phyloP scores from a whole-genome alignment of 2,113 vertebrate genomes.

The Piaya cayana region DNA sequence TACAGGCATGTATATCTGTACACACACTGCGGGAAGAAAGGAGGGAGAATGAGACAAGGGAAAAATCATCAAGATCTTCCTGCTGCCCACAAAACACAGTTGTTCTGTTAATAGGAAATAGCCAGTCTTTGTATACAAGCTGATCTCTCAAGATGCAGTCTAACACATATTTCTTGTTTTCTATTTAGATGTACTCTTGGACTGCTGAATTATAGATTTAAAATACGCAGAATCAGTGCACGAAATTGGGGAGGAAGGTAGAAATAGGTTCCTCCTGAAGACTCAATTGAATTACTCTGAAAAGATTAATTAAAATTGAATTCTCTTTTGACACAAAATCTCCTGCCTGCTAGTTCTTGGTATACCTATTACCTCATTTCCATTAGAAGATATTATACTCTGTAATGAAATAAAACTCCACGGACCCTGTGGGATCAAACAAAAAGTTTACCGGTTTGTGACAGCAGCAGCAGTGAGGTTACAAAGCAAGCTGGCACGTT shows the following conservation, averaged over 20 bases:
- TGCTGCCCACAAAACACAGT: background rate
- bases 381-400: constrained; percentile 58
- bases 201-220: background rate
- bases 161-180: background rate
- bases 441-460: constrained; percentile 42
- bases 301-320: constrained; percentile 77
- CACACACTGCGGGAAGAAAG: background rate
- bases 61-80: background rate
- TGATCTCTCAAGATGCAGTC: background rate
- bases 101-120: constrained; percentile 9
- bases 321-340: constrained; percentile 71
- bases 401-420: constrained; percentile 62
- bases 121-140: background rate
- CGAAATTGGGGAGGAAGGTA: background rate
- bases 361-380: constrained; percentile 58
- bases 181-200: background rate
- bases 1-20: background rate
- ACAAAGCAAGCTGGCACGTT: background rate
- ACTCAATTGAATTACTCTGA: constrained; percentile 64
- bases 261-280: constrained; percentile 35
- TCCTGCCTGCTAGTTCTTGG: constrained; percentile 60
- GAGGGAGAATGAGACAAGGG: background rate
- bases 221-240: background rate
- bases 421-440: constrained; percentile 24
- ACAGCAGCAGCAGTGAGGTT: background rate